Conservation (phyloP, 2,113 vertebrate species). For the Eulemur rufifrons region DNA sequence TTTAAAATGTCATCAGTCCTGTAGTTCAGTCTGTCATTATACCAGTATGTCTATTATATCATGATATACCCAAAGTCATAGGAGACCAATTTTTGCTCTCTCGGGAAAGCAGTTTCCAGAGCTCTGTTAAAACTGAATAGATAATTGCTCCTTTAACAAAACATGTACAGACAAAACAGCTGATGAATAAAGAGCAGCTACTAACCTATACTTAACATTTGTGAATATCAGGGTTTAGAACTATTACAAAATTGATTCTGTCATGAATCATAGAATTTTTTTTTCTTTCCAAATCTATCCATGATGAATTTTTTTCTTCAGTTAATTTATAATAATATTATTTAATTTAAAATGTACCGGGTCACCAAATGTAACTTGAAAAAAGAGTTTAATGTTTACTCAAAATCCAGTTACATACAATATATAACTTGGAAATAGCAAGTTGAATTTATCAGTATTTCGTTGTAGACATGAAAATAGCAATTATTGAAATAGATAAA, state of each 20-base stretch:
- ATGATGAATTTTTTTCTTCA: not conserved
- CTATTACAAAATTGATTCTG: not conserved
- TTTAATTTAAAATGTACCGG: not conserved
- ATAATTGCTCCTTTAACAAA: slow-evolving; percentile 36
- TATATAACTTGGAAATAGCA: slow-evolving; percentile 38
- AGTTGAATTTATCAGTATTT: slow-evolving; percentile 79
- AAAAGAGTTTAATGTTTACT: slow-evolving; percentile 19
- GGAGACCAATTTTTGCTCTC: slow-evolving; percentile 16
- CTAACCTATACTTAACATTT: not conserved
- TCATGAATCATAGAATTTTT: not conserved
- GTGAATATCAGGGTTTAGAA: not conserved
- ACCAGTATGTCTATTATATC: not conserved
- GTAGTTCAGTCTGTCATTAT: not conserved
- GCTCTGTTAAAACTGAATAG: not conserved
- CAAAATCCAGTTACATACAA: not conserved
- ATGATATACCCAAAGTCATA: not conserved
- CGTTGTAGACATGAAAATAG: slow-evolving; percentile 77
- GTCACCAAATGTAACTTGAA: not conserved
- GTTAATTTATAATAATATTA: not conserved
- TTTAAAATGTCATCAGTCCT: not conserved
- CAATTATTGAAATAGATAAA: slow-evolving; percentile 75
- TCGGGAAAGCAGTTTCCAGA: not conserved
- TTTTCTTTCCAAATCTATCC: not conserved
- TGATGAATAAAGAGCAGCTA: not conserved
- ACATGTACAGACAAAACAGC: not conserved